These are phyloP conservation scores for Lagenorhynchus albirostris DNA, from an alignment of 2,113 vertebrate species.

Conservation along the genomic window DNA sequence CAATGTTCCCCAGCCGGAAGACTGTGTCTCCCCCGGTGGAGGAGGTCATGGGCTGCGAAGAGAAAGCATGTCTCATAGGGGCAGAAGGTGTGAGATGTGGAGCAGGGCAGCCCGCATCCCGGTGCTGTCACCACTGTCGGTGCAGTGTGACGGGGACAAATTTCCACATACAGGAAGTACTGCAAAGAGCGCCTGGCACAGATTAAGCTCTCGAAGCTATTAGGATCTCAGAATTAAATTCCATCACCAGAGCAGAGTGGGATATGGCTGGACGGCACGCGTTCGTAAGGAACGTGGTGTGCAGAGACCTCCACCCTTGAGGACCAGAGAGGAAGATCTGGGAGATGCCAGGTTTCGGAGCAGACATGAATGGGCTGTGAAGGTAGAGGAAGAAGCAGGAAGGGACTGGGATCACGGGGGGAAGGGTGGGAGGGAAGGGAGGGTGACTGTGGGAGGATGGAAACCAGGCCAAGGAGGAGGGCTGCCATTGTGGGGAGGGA, in stretches of 20 bases:
- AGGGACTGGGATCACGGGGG: background rate
- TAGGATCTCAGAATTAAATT: background rate
- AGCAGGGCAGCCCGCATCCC: background rate
- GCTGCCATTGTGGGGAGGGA: background rate
- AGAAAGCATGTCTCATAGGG: background rate
- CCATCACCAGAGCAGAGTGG: too few species aligned
- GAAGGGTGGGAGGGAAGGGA: background rate
- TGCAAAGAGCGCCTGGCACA: background rate
- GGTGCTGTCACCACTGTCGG: accelerated
- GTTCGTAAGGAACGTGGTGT: background rate
- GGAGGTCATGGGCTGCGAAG: background rate
- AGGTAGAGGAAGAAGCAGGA: background rate
- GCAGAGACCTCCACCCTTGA: background rate
- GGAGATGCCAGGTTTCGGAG: background rate
- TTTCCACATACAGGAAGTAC: too few species aligned
- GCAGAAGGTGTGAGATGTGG: too few species aligned
- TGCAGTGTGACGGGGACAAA: accelerated
- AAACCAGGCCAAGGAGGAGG: background rate
- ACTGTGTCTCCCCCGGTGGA: background rate
- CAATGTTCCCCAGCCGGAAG: background rate
- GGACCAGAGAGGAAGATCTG: background rate
- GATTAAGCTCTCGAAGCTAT: too few species aligned
- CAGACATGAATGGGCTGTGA: background rate
- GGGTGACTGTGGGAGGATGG: background rate
- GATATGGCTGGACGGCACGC: too few species aligned